These are phyloP conservation scores for Rhyzopertha dominica DNA, from an alignment of 1,140 invertebrate species.

Conservation along the genomic window DNA sequence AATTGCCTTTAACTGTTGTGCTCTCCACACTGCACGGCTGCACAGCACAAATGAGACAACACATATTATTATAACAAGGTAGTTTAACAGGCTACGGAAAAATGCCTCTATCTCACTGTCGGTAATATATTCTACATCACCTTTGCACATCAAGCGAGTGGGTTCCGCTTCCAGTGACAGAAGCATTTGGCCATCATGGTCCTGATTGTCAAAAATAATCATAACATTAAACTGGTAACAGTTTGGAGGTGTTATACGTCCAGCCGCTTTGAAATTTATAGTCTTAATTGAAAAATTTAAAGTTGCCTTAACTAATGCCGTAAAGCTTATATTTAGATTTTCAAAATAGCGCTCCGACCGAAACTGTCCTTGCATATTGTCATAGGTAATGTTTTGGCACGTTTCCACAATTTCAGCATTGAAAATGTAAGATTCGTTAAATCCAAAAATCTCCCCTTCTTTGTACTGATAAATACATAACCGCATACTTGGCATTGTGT, in stretches of 20 bases:
- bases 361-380: conserved; percentile 46
- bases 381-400: conserved; percentile 58
- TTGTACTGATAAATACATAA: conserved; percentile 79
- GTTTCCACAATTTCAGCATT: conserved; percentile 69
- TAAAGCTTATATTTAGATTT: conserved; percentile 67
- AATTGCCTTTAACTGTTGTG: conserved; percentile 78
- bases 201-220: conserved; percentile 82
- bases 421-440: conserved; percentile 87
- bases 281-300: conserved; percentile 79
- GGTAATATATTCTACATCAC: conserved; percentile 67
- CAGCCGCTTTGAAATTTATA: conserved; percentile 80
- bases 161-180: conserved; percentile 74
- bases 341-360: conserved; percentile 57
- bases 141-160: conserved; percentile 72
- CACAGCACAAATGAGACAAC: conserved; percentile 80
- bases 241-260: conserved; percentile 78
- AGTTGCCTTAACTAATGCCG: conserved; percentile 65
- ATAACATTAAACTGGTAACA: conserved; percentile 80
- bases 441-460: conserved; percentile 76
- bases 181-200: conserved; percentile 93
- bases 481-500: conserved; percentile 60
- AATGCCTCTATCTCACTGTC: conserved; percentile 69
- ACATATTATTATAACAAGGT: conserved; percentile 83
- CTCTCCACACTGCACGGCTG: conserved; percentile 80
- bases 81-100: conserved; percentile 76